Base-by-base conservation (phyloP, 2,113 vertebrate species). In the Clupea harengus region DNA sequence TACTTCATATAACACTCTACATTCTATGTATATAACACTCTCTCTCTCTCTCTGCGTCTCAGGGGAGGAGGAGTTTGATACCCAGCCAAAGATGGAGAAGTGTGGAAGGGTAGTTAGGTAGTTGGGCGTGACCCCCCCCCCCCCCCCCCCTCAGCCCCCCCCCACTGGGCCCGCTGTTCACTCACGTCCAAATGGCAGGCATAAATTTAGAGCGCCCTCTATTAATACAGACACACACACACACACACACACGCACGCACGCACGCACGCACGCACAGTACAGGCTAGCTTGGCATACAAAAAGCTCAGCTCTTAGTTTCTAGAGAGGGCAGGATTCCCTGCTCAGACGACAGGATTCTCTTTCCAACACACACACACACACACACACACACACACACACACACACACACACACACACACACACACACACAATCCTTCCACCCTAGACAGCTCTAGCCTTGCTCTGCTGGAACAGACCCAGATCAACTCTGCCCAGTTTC, bases 351-450 rank as follows among this genome's bases (percentile, higher is more conserved):
- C 60, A 46, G 52, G 54, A 83, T 49, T 18, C 49, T 80, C 87
- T 87, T 87, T 89, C 92, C 93, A 95, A 93, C 83, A 52, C 88
- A 89, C 46, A 57, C 54, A 57, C 54, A 57, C 54, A 57, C 54
- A 57, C 54, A 57, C 54, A 67, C 60, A 67, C n/a, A 25, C n/a
- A 67, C 60, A 67, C 60, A 67, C 60, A 67, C 60, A 67, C 57
- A 64, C 57, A 64, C 57, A 64, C 57, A 64, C 57, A 67, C 64
- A 67, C 64, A 28, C 64, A 67, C 64, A 67, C 64, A 67, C 64
- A 67, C 64, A 9, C 64, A 67, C 64, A 67, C 22, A 67, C 64
- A 72, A 2, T 8, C 64, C 64, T 25, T 11, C 64, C n/a, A 32
- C 64, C 64, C 64, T 72, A 32, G 1, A 32, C 25, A 72, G 64